Evolutionary conservation across 2,797 vertebrate species (phyloP), one percentile per base, ranked within the genome.

Genomic region (Knipowitschia caucasica): DNA sequence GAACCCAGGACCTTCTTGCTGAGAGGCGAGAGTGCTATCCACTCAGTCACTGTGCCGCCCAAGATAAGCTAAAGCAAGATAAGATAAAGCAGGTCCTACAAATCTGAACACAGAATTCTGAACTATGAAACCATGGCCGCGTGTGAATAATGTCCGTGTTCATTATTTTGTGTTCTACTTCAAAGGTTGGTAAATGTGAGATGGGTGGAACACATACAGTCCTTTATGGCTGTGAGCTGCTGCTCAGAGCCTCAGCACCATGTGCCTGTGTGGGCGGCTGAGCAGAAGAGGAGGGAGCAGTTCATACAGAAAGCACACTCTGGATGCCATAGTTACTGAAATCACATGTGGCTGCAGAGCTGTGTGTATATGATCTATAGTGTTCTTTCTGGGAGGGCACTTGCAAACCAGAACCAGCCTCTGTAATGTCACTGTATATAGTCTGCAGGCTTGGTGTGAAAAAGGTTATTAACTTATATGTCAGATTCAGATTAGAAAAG

Each of bases 221-320:
- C 5, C 40, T 43, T 43, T 43, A 25, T 38, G 66, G 62, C 66
- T 64, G 49, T 17, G 21, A 71, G 56, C 64, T 64, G 35, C 63
- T 43, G 50, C 25, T 10, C 39, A 34, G 65, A 38, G 36, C 54
- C 61, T 53, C 54, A 34, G 36, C 50, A 45, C 56, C 25, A 23
- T 67, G 58, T 56, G 61, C 53, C 57, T 58, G 44, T 39, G 78
- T 77, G 73, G 71, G 80, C 15, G 54, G 59, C 31, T 38, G 53
- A 53, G 80, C 75, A 61, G 73, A 50, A 69, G 62, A 69, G 57
- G 58, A 67, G 64, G 64, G 67, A 70, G 15, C 56, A 56, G 61
- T 72, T 57, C 9, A 14, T 46, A 15, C 35, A 51, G 58, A 42
- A 69, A 57, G 27, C 31, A 50, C 63, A 69, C 64, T 69, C 43